Base-by-base conservation (phyloP, 2,797 vertebrate genomes). In the Huso huso region DNA sequence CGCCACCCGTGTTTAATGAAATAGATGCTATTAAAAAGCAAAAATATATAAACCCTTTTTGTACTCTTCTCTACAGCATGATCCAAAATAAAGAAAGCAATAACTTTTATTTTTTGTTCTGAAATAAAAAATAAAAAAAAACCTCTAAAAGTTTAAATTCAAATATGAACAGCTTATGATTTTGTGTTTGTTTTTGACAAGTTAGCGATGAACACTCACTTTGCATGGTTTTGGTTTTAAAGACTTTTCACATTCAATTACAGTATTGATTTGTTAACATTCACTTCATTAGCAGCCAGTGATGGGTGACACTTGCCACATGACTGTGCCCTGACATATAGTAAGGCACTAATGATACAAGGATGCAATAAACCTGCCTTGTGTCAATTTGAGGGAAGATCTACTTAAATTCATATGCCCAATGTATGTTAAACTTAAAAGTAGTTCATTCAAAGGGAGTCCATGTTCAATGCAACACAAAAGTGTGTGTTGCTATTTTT, bases 31-130 rank as follows among this genome's bases (percentile, higher is more conserved):
- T 71, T 72, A 71, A 82, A 79, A 84, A 83, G 77, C 81, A 84
- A 85, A 88, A 92, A 91, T 91, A 92, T 93, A 92, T 89, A 91
- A 87, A 91, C 84, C 37, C 79, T 81, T 78, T 80, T 72, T 83
- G 79, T 81, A 66, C 65, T 83, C 84, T 37, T 82, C 81, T 86
- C 81, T 86, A 88, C 86, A 81, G 73, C 69, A 83, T 66, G 13
- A 79, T 86, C 87, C 78, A 67, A 70, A 70, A 66, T 65, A 68
- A 73, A 51, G 37, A 69, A 18, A 37, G 37, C 37, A 37, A 23
- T 13, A 61, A 66, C 37, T 13, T 63, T 51, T 11, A 53, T 65
- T 52, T 49, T 65, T 65, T 71, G 65, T 66, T 58, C 64, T 52
- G 68, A 68, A 57, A 49, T 12, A n/a, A 58, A 51, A 37, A 7